Base-by-base conservation (phyloP, 2,797 vertebrate species). In the Labroides dimidiatus region DNA sequence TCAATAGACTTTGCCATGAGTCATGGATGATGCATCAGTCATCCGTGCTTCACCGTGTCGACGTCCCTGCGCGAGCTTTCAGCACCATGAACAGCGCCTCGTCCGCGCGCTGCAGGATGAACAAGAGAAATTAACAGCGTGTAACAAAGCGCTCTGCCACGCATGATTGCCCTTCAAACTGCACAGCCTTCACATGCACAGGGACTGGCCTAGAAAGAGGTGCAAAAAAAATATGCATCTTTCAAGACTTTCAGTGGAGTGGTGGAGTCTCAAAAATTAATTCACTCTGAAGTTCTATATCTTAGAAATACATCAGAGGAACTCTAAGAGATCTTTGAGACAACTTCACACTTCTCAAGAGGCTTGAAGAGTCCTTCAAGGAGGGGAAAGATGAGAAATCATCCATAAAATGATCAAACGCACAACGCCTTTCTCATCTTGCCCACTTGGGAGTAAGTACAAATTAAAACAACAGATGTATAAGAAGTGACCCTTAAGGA, bases 81-180 rank as follows among this genome's bases (percentile, higher is more conserved):
- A 90, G 87, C 82, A 89, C 87, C 87, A 61, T 27, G 80, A 60
- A 81, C 86, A 87, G 85, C 73, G 51, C 52, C 68, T 56, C 61
- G 11, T 42, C 43, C 44, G 58, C 44, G 54, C 19, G 53, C 53
- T 54, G 45, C 59, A n/a, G 39, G 11, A 3, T 7, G 49, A 50
- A 65, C 70, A 54, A 36, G 41, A 12, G 4, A 12, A 56, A 58
- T 70, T 21, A 56, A 63, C 52, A 51, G 37, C 17, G 48, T 69
- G 1, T 15, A 24, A 42, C 50, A 43, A 67, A 71, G 58, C 44
- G 60, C 65, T 49, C 54, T 27, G 47, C 50, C 77, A 36, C 0
- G 64, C 21, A 33, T 48, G 57, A 45, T 11, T 78, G 64, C 56
- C 50, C 69, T 61, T 69, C 45, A 71, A 5, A 24, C 24, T 6